Base-by-base conservation (phyloP, 2,113 vertebrate genomes). In the Abramis brama region DNA sequence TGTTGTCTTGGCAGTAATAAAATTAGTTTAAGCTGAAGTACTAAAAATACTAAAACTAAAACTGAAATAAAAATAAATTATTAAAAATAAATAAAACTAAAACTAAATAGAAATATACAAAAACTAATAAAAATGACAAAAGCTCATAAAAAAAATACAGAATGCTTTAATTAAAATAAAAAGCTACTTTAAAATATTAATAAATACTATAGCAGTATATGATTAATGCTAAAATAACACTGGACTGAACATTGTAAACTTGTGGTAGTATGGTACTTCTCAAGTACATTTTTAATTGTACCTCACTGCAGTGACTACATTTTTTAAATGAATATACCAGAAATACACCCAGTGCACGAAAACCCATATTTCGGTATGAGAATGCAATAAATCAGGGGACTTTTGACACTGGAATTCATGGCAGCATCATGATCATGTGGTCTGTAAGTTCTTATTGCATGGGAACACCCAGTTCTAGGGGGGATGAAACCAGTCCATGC, bases 371-470 rank as follows among this genome's bases (percentile, higher is more conserved):
- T 43, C 10, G 45, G 11, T 47, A n/a, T 27, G 68, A 75, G 13
- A n/a, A n/a, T 27, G 13, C n/a, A 50, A 75, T 75, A 75, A 50
- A 50, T 50, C 73, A 47, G 43, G 3, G 73, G 43, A 75, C 12
- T 27, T 50, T 50, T 50, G 73, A 75, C 73, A 50, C 13, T 50
- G 73, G 45, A 75, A 75, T 75, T 75, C 73, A 75, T 75, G 45
- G 73, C 73, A 75, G 45, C 45, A 75, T 75, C 73, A 83, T 36
- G 87, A 80, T 84, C 64, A 88, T 79, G 77, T 80, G 52, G 74
- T 68, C 33, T 30, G 43, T 77, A 76, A 9, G 39, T 39, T 84
- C 70, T 27, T 62, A 74, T 75, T 52, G 55, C 55, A 82, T 60
- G 75, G 84, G 25, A 79, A 30, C 60, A 79, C 57, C n/a, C 19